phyloP scores from a whole-genome alignment of 2,113 vertebrate species.

The Pongo abelii region DNA sequence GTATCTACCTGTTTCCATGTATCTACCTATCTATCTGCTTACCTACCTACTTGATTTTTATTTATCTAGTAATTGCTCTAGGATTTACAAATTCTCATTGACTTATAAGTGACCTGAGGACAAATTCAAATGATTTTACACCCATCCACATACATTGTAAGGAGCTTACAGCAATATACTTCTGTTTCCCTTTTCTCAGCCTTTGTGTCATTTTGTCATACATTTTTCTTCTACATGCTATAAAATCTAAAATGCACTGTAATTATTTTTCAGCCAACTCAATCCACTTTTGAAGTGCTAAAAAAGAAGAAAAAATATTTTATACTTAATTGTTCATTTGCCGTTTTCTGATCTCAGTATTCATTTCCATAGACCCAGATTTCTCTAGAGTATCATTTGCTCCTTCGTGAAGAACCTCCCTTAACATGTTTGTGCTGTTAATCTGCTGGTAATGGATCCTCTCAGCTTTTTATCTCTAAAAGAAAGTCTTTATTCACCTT shows the following conservation, averaged over 20 bases:
- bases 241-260: not conserved
- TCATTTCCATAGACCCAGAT: not conserved
- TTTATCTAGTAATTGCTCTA: not conserved
- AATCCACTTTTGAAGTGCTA: not conserved
- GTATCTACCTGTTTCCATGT: not conserved
- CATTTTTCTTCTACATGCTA: not conserved
- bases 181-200: not conserved
- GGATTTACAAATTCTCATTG: not conserved
- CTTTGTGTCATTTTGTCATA: not conserved
- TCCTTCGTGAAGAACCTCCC: not conserved
- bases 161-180: not conserved
- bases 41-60: not conserved
- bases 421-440: not conserved
- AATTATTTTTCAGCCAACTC: not conserved
- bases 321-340: not conserved
- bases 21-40: not conserved
- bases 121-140: not conserved
- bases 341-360: not conserved
- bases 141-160: not conserved
- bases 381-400: not conserved
- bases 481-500: not conserved
- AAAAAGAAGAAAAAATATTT: not conserved
- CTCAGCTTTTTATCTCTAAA: not conserved
- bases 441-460: not conserved
- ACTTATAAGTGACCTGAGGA: not conserved